Base-by-base conservation (phyloP, 92 coral and sea anemone genomes). In the Galaxea fascicularis region DNA sequence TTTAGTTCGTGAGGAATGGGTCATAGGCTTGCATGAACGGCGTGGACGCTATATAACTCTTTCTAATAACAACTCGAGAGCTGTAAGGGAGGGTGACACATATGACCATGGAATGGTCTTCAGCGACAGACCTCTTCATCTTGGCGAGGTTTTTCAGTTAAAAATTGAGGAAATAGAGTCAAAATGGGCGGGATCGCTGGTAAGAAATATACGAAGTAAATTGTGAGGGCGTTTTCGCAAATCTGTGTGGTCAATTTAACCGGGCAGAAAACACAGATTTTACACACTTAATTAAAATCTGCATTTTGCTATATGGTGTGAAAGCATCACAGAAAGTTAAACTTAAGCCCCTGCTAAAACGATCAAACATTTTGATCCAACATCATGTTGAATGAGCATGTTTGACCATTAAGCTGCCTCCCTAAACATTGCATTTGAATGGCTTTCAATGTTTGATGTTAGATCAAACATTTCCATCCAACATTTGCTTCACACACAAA, bases 111-210 rank as follows among this genome's bases (percentile, higher is more conserved):
- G 99, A 30, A 95, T 96, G 39, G 98, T 95, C 8, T 96, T 94
- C 41, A 90, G 94, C 44, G 82, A 89, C 46, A 88, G 95, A 65
- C 94, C 95, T 14, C 80, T 96, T 27, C 88, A 81, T 56, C 53
- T 96, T 30, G 99, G 99, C 4, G 98, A 96, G 76, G 90, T 96
- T 57, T 96, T 96, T 64, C 99, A 96, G 77, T 93, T 96, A 15
- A 90, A 86, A 71, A 96, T 96, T 52, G 96, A 92, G 16, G 97
- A 96, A 78, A 64, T 96, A 76, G 99, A 96, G 58, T 73, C 95
- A 18, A 96, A 96, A 86, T 96, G 99, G 99, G 99, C 99, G 12
- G 99, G 99, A 54, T 96, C 99, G 66, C 84, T 96, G 96, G 99
- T 96, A 89, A 85, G 99, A 52, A 44, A 30, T 10, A 17, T 20